These are phyloP conservation scores for Macrostomum lignano DNA, from an alignment of 1,140 invertebrate genomes.

Conservation along the genomic window DNA sequence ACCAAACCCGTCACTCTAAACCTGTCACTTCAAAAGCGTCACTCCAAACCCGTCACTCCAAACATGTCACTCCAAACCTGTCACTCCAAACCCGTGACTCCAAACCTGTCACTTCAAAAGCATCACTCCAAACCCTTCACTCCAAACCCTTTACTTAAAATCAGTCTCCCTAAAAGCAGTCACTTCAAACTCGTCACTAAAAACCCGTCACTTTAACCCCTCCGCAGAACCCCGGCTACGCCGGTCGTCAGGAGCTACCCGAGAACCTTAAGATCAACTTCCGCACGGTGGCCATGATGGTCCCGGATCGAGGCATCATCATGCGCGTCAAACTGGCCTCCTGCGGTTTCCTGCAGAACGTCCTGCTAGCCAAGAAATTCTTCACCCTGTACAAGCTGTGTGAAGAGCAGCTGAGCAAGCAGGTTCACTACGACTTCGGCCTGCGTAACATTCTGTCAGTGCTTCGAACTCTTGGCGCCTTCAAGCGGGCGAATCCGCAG, in stretches of 20 bases:
- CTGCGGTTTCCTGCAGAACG: conserved; percentile 79
- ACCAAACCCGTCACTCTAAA: neutral
- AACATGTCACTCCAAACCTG: no score
- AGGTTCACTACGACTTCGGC: conserved; percentile 82
- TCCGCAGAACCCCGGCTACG: conserved; percentile 62
- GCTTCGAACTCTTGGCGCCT: conserved; percentile 56
- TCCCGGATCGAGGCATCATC: conserved; percentile 81
- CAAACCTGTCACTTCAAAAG: neutral
- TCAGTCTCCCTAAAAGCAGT: neutral
- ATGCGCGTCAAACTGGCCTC: conserved; percentile 78
- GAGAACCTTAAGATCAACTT: conserved; percentile 94
- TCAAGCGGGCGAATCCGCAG: conserved; percentile 59
- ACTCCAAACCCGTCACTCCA: conserved; percentile 3
- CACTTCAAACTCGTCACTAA: neutral
- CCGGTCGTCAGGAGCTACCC: conserved; percentile 68
- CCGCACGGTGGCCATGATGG: conserved; percentile 90
- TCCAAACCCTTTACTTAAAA: neutral
- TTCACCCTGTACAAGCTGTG: conserved; percentile 82
- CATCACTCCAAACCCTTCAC: neutral
- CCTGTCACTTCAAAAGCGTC: neutral
- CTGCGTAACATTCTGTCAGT: conserved; percentile 79
- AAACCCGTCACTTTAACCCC: neutral
- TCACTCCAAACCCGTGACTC: neutral
- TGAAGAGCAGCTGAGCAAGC: conserved; percentile 83
- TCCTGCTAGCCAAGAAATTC: conserved; percentile 70